phyloP scores from a whole-genome alignment of 1,140 invertebrate species.

The Orchestia grillus region DNA sequence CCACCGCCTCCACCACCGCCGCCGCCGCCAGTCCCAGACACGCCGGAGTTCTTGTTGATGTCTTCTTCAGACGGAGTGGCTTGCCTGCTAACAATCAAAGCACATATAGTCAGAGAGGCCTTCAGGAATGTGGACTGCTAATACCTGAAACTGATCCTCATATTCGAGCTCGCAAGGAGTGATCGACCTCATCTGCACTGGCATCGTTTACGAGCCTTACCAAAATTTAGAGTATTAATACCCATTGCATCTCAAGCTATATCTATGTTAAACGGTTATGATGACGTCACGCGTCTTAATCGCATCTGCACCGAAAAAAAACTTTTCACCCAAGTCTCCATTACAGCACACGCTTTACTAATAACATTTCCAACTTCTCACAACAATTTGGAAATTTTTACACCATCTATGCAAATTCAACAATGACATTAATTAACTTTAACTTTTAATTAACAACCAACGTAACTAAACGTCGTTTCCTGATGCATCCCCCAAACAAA shows the following conservation, averaged over 20 bases:
- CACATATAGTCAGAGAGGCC: not conserved
- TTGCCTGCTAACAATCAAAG: constrained; percentile 78
- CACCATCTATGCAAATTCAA: too few relatives aligned
- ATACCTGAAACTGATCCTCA: not conserved
- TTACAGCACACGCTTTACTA: too few relatives aligned
- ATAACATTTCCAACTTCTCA: too few relatives aligned
- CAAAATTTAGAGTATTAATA: not conserved
- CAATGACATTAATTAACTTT: too few relatives aligned
- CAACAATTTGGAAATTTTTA: too few relatives aligned
- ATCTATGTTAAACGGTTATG: not conserved
- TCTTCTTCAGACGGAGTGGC: constrained; percentile 91
- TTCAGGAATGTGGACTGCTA: not conserved
- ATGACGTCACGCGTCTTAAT: not conserved
- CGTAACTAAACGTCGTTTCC: too few relatives aligned
- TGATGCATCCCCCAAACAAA: not conserved
- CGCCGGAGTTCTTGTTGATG: constrained; percentile 73
- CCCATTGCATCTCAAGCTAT: not conserved
- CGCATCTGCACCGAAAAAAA: too few relatives aligned
- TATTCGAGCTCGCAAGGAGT: not conserved
- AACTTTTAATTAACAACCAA: too few relatives aligned
- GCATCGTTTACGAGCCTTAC: not conserved
- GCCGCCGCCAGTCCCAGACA: constrained; percentile 58
- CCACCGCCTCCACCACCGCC: constrained; percentile 60
- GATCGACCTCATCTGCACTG: not conserved
- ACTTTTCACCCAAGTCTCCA: too few relatives aligned